Conservation (phyloP, 2,113 vertebrate species). For the Pachycephala philippinensis region DNA sequence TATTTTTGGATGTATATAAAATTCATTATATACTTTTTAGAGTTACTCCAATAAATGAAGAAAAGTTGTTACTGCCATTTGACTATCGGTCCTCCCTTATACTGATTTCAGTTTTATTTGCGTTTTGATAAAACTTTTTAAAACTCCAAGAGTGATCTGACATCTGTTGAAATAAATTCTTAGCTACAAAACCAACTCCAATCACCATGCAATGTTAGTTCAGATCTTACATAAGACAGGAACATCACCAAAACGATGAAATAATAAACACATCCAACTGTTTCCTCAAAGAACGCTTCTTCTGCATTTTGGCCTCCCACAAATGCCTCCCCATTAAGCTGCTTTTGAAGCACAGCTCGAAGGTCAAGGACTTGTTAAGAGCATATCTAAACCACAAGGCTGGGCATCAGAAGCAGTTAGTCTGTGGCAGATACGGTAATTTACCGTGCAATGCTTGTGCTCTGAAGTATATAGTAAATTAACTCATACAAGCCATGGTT, state of each 20-base stretch:
- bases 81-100: neutral
- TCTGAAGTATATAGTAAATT: neutral
- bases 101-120: neutral
- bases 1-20: neutral
- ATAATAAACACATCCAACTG: neutral
- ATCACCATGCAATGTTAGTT: neutral
- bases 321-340: neutral
- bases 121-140: neutral
- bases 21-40: neutral
- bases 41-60: neutral
- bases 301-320: neutral
- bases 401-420: neutral
- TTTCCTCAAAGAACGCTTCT: neutral
- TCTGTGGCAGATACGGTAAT: neutral
- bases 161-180: neutral
- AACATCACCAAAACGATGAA: neutral
- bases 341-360: neutral
- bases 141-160: neutral
- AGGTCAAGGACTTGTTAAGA: neutral
- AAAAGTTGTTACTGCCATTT: neutral
- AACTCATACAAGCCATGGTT: neutral
- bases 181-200: neutral
- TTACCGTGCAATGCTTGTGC: neutral
- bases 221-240: neutral
- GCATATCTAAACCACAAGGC: neutral